Evolutionary conservation across 2,888 invertebrate genomes (phyloP).

Genomic region (Scelioninae gen. 1): DNA sequence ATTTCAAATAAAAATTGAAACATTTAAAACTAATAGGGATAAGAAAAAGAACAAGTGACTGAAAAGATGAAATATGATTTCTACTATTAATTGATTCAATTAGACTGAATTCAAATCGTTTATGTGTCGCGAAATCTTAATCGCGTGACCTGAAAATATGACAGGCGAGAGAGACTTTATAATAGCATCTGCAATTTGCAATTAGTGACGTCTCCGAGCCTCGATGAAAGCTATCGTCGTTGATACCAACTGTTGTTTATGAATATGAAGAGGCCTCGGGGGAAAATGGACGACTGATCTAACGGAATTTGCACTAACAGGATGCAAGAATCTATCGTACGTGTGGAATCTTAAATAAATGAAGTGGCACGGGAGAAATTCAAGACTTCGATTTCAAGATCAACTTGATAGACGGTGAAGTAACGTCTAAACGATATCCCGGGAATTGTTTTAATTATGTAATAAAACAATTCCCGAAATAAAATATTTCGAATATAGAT

Average conservation of each 20-base stretch:
- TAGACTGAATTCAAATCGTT: conserved; percentile 17
- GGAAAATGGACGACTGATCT: conserved; percentile 66
- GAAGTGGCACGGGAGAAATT: conserved; percentile 37
- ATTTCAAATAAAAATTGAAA: too few relatives aligned
- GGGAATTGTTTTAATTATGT: conserved; percentile 29
- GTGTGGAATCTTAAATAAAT: conserved; percentile 54
- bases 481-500: too few relatives aligned
- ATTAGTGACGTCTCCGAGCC: conserved; percentile 50
- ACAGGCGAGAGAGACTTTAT: conserved; percentile 26
- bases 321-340: conserved; percentile 54
- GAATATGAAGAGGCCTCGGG: conserved; percentile 29
- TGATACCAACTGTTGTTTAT: conserved; percentile 44
- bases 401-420: neutral
- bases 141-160: conserved; percentile 46
- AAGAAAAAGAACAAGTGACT: neutral
- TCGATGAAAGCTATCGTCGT: conserved; percentile 1
- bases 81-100: conserved; percentile 43
- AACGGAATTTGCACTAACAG: conserved; percentile 63
- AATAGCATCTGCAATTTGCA: conserved; percentile 58
- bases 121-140: conserved; percentile 35
- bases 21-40: too few relatives aligned
- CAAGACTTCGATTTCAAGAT: conserved; percentile 44
- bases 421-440: neutral
- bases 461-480: too few relatives aligned
- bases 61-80: conserved; percentile 12